Conservation (phyloP, 2,113 vertebrate genomes). For the Rhinolophus ferrumequinum region DNA sequence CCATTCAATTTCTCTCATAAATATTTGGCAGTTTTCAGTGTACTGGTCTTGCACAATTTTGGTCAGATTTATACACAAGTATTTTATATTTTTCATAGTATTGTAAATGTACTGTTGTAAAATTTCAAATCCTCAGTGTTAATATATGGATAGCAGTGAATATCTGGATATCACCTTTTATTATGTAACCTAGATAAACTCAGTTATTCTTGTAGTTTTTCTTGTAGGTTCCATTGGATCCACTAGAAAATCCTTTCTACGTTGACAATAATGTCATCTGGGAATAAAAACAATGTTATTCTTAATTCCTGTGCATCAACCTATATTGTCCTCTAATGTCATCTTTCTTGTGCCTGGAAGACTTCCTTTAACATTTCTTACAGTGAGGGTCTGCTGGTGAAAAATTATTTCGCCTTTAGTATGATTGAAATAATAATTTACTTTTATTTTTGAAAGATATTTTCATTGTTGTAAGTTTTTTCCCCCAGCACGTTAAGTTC, state of each 20-base stretch:
- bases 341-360: background rate
- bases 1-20: background rate
- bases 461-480: background rate
- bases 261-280: background rate
- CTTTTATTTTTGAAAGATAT: background rate
- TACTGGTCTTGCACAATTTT: background rate
- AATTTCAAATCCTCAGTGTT: background rate
- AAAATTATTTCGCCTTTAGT: background rate
- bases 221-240: background rate
- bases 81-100: background rate
- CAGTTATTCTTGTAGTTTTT: background rate
- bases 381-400: background rate
- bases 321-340: background rate
- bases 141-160: background rate
- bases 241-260: background rate
- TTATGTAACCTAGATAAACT: background rate
- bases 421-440: background rate
- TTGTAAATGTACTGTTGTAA: background rate
- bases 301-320: background rate
- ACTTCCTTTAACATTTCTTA: background rate
- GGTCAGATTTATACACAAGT: background rate
- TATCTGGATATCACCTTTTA: constrained; percentile 13
- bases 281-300: background rate
- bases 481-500: background rate
- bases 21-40: background rate